Conservation (phyloP, 2,888 invertebrate species). For the Sphinx pinastri region DNA sequence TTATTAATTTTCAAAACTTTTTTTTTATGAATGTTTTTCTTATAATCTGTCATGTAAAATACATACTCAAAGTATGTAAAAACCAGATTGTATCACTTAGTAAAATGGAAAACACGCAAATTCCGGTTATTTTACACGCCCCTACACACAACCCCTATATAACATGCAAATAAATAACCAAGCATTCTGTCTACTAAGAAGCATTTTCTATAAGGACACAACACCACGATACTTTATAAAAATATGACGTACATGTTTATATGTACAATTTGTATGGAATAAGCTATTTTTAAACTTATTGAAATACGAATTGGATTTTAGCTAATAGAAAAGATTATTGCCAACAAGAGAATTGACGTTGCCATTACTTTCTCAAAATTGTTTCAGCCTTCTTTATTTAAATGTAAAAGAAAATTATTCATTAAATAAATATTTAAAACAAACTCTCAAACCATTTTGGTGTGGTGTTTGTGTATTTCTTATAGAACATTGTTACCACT, state of each 20-base stretch:
- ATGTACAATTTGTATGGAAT: too few species aligned
- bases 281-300: too few species aligned
- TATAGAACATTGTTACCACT: neutral
- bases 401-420: too few species aligned
- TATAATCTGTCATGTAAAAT: too few species aligned
- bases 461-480: constrained; percentile 9
- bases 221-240: neutral
- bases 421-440: neutral
- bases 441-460: too few species aligned
- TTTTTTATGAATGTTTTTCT: too few species aligned
- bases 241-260: neutral
- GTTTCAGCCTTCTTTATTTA: too few species aligned
- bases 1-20: too few species aligned
- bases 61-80: neutral
- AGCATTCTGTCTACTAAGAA: neutral
- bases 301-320: too few species aligned
- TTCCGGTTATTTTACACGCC: neutral
- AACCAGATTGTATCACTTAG: neutral
- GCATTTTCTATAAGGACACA: neutral
- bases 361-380: too few species aligned
- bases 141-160: neutral
- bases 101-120: neutral
- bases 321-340: too few species aligned
- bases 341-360: neutral
- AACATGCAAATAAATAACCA: constrained; percentile 3